phyloP scores from a whole-genome alignment of 1,140 invertebrate species.

The Brachionus rubens region DNA sequence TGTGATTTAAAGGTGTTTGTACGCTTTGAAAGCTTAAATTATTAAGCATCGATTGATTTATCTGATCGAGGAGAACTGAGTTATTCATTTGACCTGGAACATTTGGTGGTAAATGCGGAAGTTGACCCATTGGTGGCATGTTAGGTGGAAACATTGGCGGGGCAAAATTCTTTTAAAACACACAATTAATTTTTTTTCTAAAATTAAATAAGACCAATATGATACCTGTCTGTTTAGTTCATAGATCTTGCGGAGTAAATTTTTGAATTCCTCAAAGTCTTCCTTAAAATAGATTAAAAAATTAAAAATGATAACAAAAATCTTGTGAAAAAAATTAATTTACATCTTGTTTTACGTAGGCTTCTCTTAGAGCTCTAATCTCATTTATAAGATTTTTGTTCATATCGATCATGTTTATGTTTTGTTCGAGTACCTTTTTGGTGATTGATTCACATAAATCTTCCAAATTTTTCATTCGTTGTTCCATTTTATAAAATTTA shows the following conservation, averaged over 20 bases:
- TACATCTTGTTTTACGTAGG: conserved; percentile 36
- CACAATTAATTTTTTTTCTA: not conserved
- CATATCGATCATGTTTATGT: conserved; percentile 42
- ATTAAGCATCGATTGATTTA: conserved; percentile 42
- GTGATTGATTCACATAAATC: conserved; percentile 37
- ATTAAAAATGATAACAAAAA: not conserved
- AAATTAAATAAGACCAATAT: not conserved
- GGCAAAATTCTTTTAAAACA: not conserved
- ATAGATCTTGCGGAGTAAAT: conserved; percentile 36
- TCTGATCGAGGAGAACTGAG: not conserved
- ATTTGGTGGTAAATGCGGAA: not conserved
- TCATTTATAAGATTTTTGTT: conserved; percentile 41
- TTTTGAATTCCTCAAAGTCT: conserved; percentile 43
- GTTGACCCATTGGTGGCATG: not conserved
- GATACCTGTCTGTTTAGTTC: conserved; percentile 32
- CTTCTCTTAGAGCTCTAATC: conserved; percentile 17
- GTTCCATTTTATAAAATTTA: conserved; percentile 42
- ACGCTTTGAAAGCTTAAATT: conserved; percentile 41
- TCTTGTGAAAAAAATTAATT: not conserved
- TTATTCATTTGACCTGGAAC: not conserved
- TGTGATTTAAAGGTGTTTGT: conserved; percentile 27
- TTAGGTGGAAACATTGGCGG: conserved; percentile 7
- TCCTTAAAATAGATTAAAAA: not conserved
- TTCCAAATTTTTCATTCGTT: conserved; percentile 38
- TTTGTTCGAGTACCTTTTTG: conserved; percentile 37